Evolutionary conservation across 2,888 invertebrate species (phyloP), one percentile per base, ranked within the genome.

Genomic region (Yponomeuta evonymella): DNA sequence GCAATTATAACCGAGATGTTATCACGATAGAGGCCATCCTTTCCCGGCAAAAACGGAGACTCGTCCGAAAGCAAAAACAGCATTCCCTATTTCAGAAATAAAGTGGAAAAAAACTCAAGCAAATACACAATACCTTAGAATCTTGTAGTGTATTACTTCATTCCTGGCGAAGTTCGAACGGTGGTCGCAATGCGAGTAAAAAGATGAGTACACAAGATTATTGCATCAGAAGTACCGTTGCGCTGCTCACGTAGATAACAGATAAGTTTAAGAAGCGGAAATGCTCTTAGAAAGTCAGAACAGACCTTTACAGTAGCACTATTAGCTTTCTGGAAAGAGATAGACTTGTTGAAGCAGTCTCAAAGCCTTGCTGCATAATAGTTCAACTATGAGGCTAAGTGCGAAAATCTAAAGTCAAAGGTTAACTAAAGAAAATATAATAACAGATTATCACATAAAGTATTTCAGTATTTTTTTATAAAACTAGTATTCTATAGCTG

Each of bases 71-170:
- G 83, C 83, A 80, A 63, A 65, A 65, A 70, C 43, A 68, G 66
- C 70, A 70, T 51, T 70, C 64, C 51, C 51, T 51, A 70, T 68
- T 68, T 68, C 48, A 33, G 66, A 66, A 66, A 48, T 51, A 33
- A 51, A 69, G 33, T 29, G 12, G 15, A 70, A 85, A 23, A 87
- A 85, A 84, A 80, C 76, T 76, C 77, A 79, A 78, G 83, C 84
- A 88, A 88, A 87, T 87, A 90, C 89, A 90, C 88, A 90, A 90
- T 90, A 86, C 85, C 85, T 76, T 80, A 79, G 84, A 88, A 86
- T 86, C 85, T 80, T 80, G 81, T 80, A 83, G 84, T 80, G 89
- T 88, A 89, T 88, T 90, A 89, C 90, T 90, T 88, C 91, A 91
- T 92, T 92, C 91, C 89, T 82, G 74, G 81, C 76, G 76, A 82